phyloP scores from a whole-genome alignment of 2,113 vertebrate species.

The Galbula dea region DNA sequence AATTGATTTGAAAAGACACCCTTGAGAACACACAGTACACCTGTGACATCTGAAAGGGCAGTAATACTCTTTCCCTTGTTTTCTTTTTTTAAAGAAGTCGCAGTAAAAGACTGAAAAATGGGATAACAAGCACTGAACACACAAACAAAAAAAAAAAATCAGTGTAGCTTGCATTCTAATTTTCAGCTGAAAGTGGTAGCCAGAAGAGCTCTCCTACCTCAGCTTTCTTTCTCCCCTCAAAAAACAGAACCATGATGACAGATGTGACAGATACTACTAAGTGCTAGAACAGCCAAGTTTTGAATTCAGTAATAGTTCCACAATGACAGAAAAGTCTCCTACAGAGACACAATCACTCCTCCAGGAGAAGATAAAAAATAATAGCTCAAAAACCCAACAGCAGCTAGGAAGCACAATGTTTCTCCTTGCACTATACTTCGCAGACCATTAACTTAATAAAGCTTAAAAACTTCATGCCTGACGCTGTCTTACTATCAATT shows the following conservation, averaged over 20 bases:
- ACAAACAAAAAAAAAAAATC: neutral
- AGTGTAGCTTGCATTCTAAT: neutral
- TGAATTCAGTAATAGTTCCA: neutral
- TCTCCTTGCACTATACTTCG: neutral
- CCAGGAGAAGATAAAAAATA: neutral
- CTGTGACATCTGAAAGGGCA: fast-evolving
- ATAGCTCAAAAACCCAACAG: neutral
- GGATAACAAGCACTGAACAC: neutral
- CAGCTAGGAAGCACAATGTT: neutral
- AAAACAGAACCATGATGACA: neutral
- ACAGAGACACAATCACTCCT: neutral
- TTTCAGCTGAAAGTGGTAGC: neutral
- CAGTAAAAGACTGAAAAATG: neutral
- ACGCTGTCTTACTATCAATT: neutral
- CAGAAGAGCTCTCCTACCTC: neutral
- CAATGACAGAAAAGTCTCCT: neutral
- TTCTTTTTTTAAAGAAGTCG: neutral
- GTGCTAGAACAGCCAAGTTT: neutral
- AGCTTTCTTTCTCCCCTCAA: neutral
- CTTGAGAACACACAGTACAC: neutral
- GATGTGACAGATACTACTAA: neutral
- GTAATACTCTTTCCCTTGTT: neutral
- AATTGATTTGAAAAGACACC: neutral
- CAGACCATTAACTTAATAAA: neutral
- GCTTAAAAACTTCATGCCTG: neutral